Base-by-base conservation (phyloP, 2,888 invertebrate genomes). In the Cloeon dipterum region DNA sequence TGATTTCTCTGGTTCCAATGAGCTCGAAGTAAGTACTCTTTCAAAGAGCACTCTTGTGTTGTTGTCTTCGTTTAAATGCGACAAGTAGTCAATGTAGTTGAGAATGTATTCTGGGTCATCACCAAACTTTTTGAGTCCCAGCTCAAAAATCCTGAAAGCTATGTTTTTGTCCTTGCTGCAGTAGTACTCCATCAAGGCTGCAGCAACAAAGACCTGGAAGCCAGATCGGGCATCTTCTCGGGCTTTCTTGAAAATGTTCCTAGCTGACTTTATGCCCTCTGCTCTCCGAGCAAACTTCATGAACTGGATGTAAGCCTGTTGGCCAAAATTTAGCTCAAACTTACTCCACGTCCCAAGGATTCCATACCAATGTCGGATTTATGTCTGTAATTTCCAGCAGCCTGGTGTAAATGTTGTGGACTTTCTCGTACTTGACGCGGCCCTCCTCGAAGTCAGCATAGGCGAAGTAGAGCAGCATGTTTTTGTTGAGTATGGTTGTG, bases 381-480 rank as follows among this genome's bases (percentile, higher is more conserved):
- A 88, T 76, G 47, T 89, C 86, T 36, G 73, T 67, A 52, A 89
- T 77, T 48, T 82, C 82, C 39, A 96, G 57, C 51, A 88, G 78
- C 41, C 83, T 75, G 42, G 86, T 81, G 61, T 98, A 99, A 48
- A 98, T 93, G 52, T 78, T 76, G 56, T 94, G 93, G 10, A 79
- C 94, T 66, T 91, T 93, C 44, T 93, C 89, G 53, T 89, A 91
- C 53, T 93, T 91, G 54, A 93, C 70, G 25, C 94, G 65, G 32
- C 89, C 82, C 62, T 99, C 98, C 56, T 98, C 96, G 50, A 94
- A 98, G 59, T 99, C 98, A 0, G 96, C 93, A 52, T 93, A 94
- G 0, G 96, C 93, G 60, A 98, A 99, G 56, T 96, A 93, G 16
- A 99, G 57, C 35, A 99, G 59, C 57, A 89, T 83, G 52, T 89